A percentile compares a stretch with the other conserved stretches of the same genome.
phyloP scores from a whole-genome alignment of 2,888 invertebrate genomes.

The Apocheima hispidaria region DNA sequence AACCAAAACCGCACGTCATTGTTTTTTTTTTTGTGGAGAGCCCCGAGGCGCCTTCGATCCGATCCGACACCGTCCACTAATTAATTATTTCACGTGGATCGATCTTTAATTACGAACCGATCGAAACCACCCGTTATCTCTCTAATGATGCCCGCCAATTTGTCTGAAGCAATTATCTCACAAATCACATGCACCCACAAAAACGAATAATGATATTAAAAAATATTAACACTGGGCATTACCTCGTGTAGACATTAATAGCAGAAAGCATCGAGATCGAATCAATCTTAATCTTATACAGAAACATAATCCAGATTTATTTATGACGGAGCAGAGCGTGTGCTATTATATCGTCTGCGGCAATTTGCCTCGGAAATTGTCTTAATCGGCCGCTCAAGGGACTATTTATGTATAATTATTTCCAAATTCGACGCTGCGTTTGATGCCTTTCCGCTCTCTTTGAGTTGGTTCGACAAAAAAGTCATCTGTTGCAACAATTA shows the following conservation, averaged over 20 bases:
- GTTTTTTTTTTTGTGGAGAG: constrained; percentile 84
- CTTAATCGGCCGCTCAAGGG: constrained; percentile 87
- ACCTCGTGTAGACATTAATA: constrained; percentile 79
- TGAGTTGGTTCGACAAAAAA: constrained; percentile 85
- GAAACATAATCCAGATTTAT: constrained; percentile 86
- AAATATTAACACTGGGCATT: constrained; percentile 80
- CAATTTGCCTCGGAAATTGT: constrained; percentile 86
- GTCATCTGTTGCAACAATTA: constrained; percentile 87
- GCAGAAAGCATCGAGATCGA: constrained; percentile 83
- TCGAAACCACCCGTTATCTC: constrained; percentile 78
- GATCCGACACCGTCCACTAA: constrained; percentile 76
- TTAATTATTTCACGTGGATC: constrained; percentile 86
- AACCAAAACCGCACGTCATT: constrained; percentile 84
- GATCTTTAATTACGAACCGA: constrained; percentile 83
- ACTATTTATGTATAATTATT: constrained; percentile 87
- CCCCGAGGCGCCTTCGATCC: constrained; percentile 74
- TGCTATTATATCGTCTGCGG: constrained; percentile 86
- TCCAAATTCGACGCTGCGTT: constrained; percentile 86
- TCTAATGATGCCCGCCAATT: constrained; percentile 82
- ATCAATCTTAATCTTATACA: constrained; percentile 86
- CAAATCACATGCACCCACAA: constrained; percentile 75
- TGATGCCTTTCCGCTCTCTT: constrained; percentile 87
- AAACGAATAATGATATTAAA: constrained; percentile 79
- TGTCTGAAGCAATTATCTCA: constrained; percentile 83
- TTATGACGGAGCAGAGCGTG: constrained; percentile 83